phyloP scores from a whole-genome alignment of 2,888 invertebrate genomes.

The Drosophila helvetica region DNA sequence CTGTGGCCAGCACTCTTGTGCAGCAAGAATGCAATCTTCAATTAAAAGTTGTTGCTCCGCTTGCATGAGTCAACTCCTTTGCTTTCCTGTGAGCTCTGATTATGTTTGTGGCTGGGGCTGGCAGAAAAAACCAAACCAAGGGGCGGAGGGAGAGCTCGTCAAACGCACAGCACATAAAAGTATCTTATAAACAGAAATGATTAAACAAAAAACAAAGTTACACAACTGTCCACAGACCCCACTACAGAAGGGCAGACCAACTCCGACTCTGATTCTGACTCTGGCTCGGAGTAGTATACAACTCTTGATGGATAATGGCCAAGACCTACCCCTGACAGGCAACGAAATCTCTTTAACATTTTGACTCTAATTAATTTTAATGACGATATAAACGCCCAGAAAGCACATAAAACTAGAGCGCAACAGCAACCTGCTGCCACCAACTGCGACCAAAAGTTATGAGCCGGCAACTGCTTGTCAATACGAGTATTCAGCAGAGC shows the following conservation, averaged over 20 bases:
- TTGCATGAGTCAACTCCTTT: slow-evolving; percentile 26
- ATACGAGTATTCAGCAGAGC: slow-evolving; percentile 32
- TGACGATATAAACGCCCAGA: slow-evolving; percentile 66
- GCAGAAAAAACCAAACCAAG: slow-evolving; percentile 14
- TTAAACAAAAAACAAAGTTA: slow-evolving; percentile 64
- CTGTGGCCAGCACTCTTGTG: slow-evolving; percentile 26
- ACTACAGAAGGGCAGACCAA: slow-evolving; percentile 21
- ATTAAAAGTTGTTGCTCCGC: slow-evolving; percentile 68
- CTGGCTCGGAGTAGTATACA: slow-evolving; percentile 9
- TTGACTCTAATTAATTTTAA: slow-evolving; percentile 81
- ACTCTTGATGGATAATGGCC: slow-evolving; percentile 59
- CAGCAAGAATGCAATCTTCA: slow-evolving; percentile 68
- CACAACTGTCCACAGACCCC: slow-evolving; percentile 23
- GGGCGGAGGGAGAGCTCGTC: neutral
- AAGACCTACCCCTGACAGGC: slow-evolving; percentile 19
- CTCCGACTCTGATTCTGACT: neutral
- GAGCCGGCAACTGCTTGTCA: slow-evolving; percentile 51
- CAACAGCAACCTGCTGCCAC: slow-evolving; percentile 6
- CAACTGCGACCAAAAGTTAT: slow-evolving; percentile 32
- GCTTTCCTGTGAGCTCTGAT: slow-evolving; percentile 18
- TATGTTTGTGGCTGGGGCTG: slow-evolving; percentile 42
- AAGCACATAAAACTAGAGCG: slow-evolving; percentile 38
- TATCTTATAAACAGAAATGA: slow-evolving; percentile 74
- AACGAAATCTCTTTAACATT: slow-evolving; percentile 70
- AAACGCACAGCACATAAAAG: slow-evolving; percentile 47